Conservation (phyloP, 2,888 invertebrate species). For the Alentia gelatinosa region DNA sequence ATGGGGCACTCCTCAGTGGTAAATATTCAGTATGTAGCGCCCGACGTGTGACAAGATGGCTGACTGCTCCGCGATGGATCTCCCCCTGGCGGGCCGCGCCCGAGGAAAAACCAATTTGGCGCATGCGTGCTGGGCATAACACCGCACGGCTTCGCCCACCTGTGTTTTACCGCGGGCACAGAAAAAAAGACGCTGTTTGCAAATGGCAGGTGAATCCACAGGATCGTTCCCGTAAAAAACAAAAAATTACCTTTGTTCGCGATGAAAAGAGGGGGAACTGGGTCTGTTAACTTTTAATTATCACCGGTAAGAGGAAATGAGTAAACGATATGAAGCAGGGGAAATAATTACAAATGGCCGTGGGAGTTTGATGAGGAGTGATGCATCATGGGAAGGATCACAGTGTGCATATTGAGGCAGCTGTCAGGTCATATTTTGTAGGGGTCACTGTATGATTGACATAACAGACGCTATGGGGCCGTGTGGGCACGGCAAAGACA, state of each 20-base stretch:
- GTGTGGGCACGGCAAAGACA: too few relatives aligned
- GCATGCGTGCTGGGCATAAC: background rate
- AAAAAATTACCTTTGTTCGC: background rate
- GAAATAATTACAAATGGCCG: background rate
- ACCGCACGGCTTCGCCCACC: background rate
- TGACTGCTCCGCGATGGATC: background rate
- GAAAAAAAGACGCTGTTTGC: background rate
- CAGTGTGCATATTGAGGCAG: background rate
- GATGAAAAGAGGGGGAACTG: background rate
- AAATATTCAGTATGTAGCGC: background rate
- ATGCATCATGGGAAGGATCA: background rate
- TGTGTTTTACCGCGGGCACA: background rate
- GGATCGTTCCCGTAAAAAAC: background rate
- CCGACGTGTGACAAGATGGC: background rate
- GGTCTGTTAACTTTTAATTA: conserved; percentile 6
- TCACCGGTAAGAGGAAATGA: background rate
- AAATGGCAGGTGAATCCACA: background rate
- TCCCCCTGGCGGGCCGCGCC: background rate
- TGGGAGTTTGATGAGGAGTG: background rate
- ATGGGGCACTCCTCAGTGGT: background rate
- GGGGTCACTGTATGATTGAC: too few relatives aligned
- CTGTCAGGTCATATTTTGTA: too few relatives aligned
- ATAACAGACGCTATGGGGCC: too few relatives aligned
- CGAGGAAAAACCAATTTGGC: background rate
- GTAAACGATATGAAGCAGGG: background rate